A percentile compares a stretch with the other conserved stretches of the same genome.
These are phyloP conservation scores for Paramormyrops kingsleyae DNA, from an alignment of 2,113 vertebrate species.

Conservation along the genomic window DNA sequence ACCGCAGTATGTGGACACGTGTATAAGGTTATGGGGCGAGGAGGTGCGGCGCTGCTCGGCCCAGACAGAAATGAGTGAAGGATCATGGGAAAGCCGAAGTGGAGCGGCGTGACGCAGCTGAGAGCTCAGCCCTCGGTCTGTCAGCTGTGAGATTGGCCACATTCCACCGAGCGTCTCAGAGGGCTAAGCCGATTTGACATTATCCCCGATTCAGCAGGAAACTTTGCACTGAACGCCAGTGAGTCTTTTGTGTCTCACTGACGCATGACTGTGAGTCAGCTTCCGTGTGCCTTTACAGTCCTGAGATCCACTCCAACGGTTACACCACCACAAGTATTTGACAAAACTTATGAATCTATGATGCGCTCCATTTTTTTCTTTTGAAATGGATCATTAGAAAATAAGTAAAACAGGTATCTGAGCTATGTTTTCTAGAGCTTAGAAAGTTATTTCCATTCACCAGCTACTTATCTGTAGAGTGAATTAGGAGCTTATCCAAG, in stretches of 20 bases:
- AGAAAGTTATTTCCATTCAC: neutral
- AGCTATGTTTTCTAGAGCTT: neutral
- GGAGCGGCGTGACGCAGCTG: neutral
- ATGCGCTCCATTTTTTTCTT: neutral
- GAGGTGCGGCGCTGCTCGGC: neutral
- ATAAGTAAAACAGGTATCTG: neutral
- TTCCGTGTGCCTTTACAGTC: neutral
- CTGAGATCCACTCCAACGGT: neutral
- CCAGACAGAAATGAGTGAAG: neutral
- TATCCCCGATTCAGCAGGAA: slow-evolving; percentile 20
- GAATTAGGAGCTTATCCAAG: neutral
- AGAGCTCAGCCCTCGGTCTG: slow-evolving; percentile 6
- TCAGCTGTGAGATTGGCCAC: neutral
- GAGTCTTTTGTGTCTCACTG: neutral
- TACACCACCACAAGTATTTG: neutral
- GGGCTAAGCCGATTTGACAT: slow-evolving; percentile 7
- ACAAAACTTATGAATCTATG: neutral
- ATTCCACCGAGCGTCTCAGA: neutral
- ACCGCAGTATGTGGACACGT: neutral
- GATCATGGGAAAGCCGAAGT: neutral
- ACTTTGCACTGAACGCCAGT: slow-evolving; percentile 1
- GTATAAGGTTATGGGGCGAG: neutral
- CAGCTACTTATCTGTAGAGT: neutral
- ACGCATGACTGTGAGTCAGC: neutral
- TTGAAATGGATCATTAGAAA: neutral